Base-by-base conservation (phyloP, 2,888 invertebrate species). In the Himalopsyche anomala region DNA sequence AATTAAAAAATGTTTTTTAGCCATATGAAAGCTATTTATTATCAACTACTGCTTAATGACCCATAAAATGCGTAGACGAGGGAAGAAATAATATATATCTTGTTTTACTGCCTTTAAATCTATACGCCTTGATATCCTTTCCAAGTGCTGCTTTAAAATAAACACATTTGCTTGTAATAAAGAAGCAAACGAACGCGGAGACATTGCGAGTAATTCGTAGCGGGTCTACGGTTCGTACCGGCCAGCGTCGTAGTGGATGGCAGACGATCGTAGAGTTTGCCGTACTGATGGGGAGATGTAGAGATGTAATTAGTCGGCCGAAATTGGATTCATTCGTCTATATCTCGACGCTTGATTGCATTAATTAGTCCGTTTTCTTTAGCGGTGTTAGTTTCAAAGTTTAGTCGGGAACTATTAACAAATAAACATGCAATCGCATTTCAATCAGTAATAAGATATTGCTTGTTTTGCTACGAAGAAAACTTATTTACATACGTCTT, bases 141-240 rank as follows among this genome's bases (percentile, higher is more conserved):
- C 80, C 83, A 74, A 74, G 74, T 74, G 74, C 74, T 74, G 36
- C 74, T 83, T 85, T 83, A 83, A 83, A 85, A 83, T 85, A 85
- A 83, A 85, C 83, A 85, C 83, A 85, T 83, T 83, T 85, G 45
- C 28, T 40, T 74, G 85, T 83, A 83, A 83, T 82, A 85, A 85
- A 83, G 85, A 85, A 83, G 40, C 74, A 54, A 74, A 42, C 81
- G 19, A 45, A 62, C 36, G 81, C 80, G 51, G 81, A n/a, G 42
- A 81, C 56, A 38, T 45, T 81, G 45, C 42, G 80, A 62, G 74
- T 74, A 74, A 84, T 74, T 81, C 62, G 56, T 62, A 84, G 56
- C 12, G 54, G 81, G 81, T 74, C 74, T 19, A 74, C 74, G 74
- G 28, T 15, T 36, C 74, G 74, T 74, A 74, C 3, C 74, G 74